A percentile compares a stretch with the other conserved stretches of the same genome.
Conservation (phyloP, 2,113 vertebrate genomes). For the Oryzias melastigma region DNA sequence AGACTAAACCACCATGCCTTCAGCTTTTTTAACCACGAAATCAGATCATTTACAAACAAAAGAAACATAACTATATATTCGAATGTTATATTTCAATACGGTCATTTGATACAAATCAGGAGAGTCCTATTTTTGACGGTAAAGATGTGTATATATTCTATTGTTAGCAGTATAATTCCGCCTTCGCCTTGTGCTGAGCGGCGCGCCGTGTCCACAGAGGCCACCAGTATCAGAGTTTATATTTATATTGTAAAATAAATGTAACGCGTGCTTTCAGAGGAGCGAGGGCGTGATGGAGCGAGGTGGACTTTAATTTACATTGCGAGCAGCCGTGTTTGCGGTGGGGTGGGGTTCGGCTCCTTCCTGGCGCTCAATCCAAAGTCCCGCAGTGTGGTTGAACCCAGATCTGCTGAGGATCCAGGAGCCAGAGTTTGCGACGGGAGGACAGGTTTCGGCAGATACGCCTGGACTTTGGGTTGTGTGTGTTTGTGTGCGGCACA, state of each 20-base stretch:
- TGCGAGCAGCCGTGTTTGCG: slow-evolving; percentile 18
- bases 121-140: slow-evolving; percentile 69
- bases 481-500: background rate
- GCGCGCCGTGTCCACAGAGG: slow-evolving; percentile 43
- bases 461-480: slow-evolving; percentile 19
- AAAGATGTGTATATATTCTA: slow-evolving; percentile 65
- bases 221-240: slow-evolving; percentile 43
- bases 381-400: too few species aligned
- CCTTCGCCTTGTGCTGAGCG: slow-evolving; percentile 57
- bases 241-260: slow-evolving; percentile 43
- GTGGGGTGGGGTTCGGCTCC: slow-evolving; percentile 8
- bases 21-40: slow-evolving; percentile 54
- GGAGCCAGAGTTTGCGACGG: too few species aligned
- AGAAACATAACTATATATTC: slow-evolving; percentile 64
- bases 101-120: slow-evolving; percentile 73
- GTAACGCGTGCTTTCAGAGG: slow-evolving; percentile 2
- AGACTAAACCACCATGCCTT: slow-evolving; percentile 59
- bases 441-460: background rate
- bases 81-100: slow-evolving; percentile 74
- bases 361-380: too few species aligned
- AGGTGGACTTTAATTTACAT: background rate
- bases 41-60: slow-evolving; percentile 42
- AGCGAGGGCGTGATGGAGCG: slow-evolving; percentile 3
- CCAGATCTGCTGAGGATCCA: too few species aligned
- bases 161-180: slow-evolving; percentile 52